Conservation (phyloP, 2,888 invertebrate species). For the Papilio elwesi region DNA sequence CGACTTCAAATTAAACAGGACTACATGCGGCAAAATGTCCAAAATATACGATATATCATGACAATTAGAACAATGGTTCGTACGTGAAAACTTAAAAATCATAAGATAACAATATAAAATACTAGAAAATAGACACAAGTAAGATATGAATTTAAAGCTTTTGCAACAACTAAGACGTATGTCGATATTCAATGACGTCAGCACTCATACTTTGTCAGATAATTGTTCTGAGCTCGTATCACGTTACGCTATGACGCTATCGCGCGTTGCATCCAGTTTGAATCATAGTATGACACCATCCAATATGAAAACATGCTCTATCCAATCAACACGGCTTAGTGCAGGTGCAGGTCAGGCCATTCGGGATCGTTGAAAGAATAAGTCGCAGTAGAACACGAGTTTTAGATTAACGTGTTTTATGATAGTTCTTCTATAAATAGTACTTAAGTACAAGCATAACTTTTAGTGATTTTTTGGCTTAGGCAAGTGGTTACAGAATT, state of each 20-base stretch:
- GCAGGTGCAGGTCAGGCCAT: slow-evolving; percentile 12
- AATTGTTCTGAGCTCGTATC: slow-evolving; percentile 30
- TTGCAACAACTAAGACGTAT: background rate
- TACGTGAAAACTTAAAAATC: too few relatives aligned
- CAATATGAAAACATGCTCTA: slow-evolving; percentile 31
- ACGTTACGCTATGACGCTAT: slow-evolving; percentile 30
- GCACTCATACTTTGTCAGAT: background rate
- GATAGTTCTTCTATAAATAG: too few relatives aligned
- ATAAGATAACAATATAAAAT: too few relatives aligned
- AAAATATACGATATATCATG: too few relatives aligned
- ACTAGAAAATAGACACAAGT: background rate
- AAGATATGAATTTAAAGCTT: background rate
- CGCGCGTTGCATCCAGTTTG: slow-evolving; percentile 24
- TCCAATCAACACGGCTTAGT: slow-evolving; percentile 32
- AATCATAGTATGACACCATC: slow-evolving; percentile 37
- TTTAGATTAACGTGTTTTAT: too few relatives aligned
- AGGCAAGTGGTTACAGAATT: too few relatives aligned
- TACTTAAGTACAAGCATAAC: too few relatives aligned
- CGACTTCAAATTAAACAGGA: too few relatives aligned
- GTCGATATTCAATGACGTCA: slow-evolving; percentile 28
- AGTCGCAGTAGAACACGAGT: slow-evolving; percentile 7
- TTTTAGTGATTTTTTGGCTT: too few relatives aligned
- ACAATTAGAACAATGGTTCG: too few relatives aligned
- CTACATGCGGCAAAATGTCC: too few relatives aligned
- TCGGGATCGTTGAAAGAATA: background rate